phyloP scores from a whole-genome alignment of 1,140 invertebrate genomes.

The Formica exsecta region DNA sequence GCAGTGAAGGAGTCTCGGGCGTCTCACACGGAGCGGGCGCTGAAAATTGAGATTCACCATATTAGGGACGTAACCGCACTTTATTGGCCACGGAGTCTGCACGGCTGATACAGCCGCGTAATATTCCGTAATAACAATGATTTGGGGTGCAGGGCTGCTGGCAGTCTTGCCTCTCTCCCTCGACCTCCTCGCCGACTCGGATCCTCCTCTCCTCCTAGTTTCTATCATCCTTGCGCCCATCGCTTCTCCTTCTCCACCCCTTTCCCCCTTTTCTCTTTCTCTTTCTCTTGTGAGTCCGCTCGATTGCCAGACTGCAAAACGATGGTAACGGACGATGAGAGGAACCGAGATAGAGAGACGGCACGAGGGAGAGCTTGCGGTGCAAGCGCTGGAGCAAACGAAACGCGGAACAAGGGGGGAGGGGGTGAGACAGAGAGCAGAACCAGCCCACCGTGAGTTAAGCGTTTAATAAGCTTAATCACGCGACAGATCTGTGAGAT shows the following conservation, averaged over 20 bases:
- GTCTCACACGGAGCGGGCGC: slow-evolving; percentile 59
- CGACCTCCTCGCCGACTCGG: slow-evolving; percentile 33
- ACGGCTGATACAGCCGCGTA: slow-evolving; percentile 85
- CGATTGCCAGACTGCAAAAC: slow-evolving; percentile 77
- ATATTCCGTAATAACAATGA: slow-evolving; percentile 87
- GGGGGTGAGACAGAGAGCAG: slow-evolving; percentile 58
- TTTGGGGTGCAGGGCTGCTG: slow-evolving; percentile 83
- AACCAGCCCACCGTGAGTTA: slow-evolving; percentile 82
- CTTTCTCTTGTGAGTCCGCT: slow-evolving; percentile 57
- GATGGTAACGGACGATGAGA: slow-evolving; percentile 69
- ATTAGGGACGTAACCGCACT: slow-evolving; percentile 85
- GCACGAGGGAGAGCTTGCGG: slow-evolving; percentile 3
- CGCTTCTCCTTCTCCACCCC: slow-evolving; percentile 25
- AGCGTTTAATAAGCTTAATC: slow-evolving; percentile 87
- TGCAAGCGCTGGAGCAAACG: slow-evolving; percentile 41
- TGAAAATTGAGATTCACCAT: slow-evolving; percentile 86
- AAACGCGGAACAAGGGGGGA: slow-evolving; percentile 21
- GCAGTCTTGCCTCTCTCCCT: slow-evolving; percentile 76
- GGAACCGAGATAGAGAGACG: slow-evolving; percentile 43
- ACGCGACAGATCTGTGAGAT: slow-evolving; percentile 87
- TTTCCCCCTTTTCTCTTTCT: background rate
- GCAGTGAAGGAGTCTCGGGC: background rate
- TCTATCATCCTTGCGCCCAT: slow-evolving; percentile 60
- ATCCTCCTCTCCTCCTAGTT: slow-evolving; percentile 25
- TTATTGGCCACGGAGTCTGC: slow-evolving; percentile 85